Percentiles rank a stretch among this genome's conserved stretches.
These are phyloP conservation scores for Drosophila malerkotliana DNA, from an alignment of 1,140 invertebrate species.

Conservation along the genomic window DNA sequence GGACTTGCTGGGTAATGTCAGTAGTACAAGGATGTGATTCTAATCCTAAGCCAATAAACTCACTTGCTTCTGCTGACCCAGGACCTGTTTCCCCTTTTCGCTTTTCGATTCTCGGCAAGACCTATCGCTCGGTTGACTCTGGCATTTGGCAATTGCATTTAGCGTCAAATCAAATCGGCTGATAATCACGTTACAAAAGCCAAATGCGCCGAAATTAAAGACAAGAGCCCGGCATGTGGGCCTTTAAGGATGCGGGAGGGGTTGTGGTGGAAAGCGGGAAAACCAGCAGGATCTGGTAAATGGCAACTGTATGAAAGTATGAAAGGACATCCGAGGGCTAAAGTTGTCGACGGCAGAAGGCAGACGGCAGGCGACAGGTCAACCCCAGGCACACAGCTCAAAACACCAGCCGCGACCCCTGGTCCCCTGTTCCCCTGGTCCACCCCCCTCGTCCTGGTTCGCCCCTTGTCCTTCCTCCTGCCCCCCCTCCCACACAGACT, in stretches of 20 bases:
- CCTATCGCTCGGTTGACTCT: slow-evolving; percentile 59
- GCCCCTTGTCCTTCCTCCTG: neutral
- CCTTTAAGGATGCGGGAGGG: slow-evolving; percentile 5
- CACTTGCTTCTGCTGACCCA: no score
- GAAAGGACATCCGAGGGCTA: slow-evolving; percentile 28
- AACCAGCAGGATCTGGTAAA: slow-evolving; percentile 18
- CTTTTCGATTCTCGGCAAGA: slow-evolving; percentile 3
- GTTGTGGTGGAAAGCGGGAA: neutral
- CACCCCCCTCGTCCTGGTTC: neutral
- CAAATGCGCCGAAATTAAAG: slow-evolving; percentile 80
- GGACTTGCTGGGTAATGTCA: no score
- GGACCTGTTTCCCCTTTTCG: no score
- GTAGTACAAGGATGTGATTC: no score
- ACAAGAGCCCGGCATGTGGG: slow-evolving; percentile 68
- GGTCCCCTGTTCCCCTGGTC: slow-evolving; percentile 4
- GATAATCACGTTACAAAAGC: slow-evolving; percentile 84
- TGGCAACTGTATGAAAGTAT: slow-evolving; percentile 16
- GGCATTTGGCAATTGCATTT: slow-evolving; percentile 82
- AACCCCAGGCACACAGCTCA: slow-evolving; percentile 53
- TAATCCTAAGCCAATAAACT: no score
- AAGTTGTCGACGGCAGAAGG: slow-evolving; percentile 33
- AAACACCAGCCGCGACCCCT: slow-evolving; percentile 54
- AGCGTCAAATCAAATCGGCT: slow-evolving; percentile 84
- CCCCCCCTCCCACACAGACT: neutral
- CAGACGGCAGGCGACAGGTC: slow-evolving; percentile 40